phyloP scores from a whole-genome alignment of 2,888 invertebrate species.

The Lymantria monacha region DNA sequence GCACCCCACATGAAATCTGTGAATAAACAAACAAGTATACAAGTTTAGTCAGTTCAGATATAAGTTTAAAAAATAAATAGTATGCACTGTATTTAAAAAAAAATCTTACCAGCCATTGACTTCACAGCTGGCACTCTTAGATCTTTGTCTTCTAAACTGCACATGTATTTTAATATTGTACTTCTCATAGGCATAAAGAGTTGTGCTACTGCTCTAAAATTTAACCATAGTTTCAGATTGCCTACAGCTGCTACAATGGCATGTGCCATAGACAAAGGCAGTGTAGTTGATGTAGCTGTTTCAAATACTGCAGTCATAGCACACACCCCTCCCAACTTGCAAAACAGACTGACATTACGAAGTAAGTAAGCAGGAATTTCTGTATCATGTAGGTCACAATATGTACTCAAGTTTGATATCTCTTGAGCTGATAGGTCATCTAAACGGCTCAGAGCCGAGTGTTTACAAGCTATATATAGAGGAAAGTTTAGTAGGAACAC shows the following conservation, averaged over 20 bases:
- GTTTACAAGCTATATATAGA: constrained; percentile 92
- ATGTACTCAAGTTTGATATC: constrained; percentile 88
- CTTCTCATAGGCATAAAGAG: constrained; percentile 93
- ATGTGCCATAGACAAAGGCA: constrained; percentile 95
- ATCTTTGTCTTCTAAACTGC: constrained; percentile 95
- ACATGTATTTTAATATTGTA: constrained; percentile 95
- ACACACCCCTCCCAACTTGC: constrained; percentile 94
- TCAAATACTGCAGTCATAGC: constrained; percentile 94
- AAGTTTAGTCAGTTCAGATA: too few species aligned
- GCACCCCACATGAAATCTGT: constrained; percentile 97
- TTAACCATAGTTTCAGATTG: constrained; percentile 96
- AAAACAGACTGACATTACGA: constrained; percentile 96
- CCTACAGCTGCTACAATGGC: constrained; percentile 95
- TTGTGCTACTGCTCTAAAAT: constrained; percentile 94
- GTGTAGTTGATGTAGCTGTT: constrained; percentile 85
- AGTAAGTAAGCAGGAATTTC: constrained; percentile 95
- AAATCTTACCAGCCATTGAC: constrained; percentile 91
- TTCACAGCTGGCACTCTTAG: constrained; percentile 93
- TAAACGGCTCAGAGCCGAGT: constrained; percentile 89
- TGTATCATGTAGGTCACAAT: constrained; percentile 96
- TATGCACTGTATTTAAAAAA: background rate
- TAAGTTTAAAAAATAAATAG: background rate
- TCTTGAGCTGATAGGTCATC: constrained; percentile 94
- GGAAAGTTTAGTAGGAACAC: constrained; percentile 94
- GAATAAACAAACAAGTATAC: too few species aligned